Conservation (phyloP, 2,888 invertebrate genomes). For the Papilio protenor region DNA sequence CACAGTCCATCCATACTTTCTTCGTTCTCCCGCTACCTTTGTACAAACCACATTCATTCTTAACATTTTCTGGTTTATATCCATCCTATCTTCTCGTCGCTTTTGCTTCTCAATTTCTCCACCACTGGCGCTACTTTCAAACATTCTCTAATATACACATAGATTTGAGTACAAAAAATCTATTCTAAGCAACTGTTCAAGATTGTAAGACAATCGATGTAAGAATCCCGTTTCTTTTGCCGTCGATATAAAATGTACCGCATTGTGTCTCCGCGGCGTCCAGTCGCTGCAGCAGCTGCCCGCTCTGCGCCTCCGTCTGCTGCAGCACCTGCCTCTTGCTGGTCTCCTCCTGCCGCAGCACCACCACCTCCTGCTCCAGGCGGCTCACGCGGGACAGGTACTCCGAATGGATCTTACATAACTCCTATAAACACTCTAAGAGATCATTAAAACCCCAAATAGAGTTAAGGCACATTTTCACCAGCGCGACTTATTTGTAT, state of each 20-base stretch:
- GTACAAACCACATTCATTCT: too few species aligned
- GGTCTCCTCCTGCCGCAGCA: constrained; percentile 53
- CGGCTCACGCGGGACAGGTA: constrained; percentile 56
- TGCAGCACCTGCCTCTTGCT: constrained; percentile 47
- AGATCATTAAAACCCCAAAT: neutral
- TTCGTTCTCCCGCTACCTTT: too few species aligned
- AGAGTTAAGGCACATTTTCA: neutral
- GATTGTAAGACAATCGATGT: too few species aligned
- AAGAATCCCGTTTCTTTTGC: too few species aligned
- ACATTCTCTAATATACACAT: too few species aligned
- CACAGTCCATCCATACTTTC: too few species aligned
- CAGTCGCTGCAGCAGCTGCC: constrained; percentile 47
- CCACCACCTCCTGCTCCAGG: constrained; percentile 57
- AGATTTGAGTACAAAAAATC: too few species aligned
- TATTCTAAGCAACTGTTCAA: too few species aligned
- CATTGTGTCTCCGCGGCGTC: constrained; percentile 52
- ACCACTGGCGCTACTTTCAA: too few species aligned
- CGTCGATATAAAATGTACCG: constrained; percentile 49
- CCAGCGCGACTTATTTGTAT: neutral
- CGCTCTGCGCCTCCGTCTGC: constrained; percentile 42
- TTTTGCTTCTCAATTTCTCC: too few species aligned
- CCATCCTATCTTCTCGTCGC: too few species aligned
- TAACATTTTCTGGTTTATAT: too few species aligned
- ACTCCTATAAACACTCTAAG: constrained; percentile 55
- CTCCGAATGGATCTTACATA: constrained; percentile 57